phyloP scores from a whole-genome alignment of 2,113 vertebrate species.

The Neolamprologus tretocephalus region DNA sequence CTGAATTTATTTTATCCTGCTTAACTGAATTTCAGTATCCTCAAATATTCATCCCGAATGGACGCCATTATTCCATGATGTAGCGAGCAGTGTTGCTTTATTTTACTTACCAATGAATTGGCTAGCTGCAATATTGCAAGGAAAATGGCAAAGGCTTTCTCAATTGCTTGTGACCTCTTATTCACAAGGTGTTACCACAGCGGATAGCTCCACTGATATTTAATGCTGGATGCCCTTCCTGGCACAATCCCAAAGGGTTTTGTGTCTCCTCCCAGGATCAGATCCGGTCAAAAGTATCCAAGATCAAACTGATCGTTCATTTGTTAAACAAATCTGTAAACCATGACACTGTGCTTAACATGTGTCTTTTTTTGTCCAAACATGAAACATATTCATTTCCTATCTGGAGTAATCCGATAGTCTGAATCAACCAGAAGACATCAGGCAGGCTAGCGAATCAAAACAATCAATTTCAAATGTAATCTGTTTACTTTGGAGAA shows the following conservation, averaged over 20 bases:
- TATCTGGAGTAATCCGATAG: rapidly evolving
- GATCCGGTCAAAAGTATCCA: neutral
- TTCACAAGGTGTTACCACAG: neutral
- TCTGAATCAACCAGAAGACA: neutral
- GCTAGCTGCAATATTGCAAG: neutral
- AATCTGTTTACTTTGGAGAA: neutral
- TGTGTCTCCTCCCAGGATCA: neutral
- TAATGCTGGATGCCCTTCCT: neutral
- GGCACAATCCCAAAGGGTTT: neutral
- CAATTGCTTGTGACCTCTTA: neutral
- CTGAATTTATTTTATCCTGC: neutral
- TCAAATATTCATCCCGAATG: neutral
- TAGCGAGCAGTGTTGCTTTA: neutral
- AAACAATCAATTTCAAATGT: neutral
- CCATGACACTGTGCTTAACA: neutral
- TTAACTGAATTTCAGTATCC: neutral
- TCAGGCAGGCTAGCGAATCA: neutral
- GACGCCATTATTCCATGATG: neutral
- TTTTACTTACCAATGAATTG: neutral
- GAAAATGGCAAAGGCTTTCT: neutral
- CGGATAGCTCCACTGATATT: neutral
- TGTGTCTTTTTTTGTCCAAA: neutral
- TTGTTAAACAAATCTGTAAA: neutral
- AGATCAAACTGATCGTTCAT: neutral
- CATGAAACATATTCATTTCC: neutral